Evolutionary conservation across 2,113 vertebrate genomes (phyloP), one percentile per base, ranked within the genome.

Genomic region (Struthidea cinerea): DNA sequence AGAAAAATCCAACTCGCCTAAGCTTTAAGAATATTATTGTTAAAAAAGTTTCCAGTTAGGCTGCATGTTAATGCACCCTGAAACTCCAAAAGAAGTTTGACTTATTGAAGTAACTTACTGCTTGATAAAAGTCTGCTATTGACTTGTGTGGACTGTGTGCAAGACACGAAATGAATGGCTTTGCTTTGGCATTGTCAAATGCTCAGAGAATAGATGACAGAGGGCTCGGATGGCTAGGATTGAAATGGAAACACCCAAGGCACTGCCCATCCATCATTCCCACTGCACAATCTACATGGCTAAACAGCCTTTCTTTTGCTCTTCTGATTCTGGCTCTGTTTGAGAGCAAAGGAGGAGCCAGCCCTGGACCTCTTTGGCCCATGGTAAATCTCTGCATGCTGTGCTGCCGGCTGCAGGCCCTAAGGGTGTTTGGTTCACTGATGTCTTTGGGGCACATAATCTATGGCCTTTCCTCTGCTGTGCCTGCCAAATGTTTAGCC

Each of bases 71-170:
- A 69, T 57, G 46, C 74, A 57, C 15, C 12, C 42, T 77, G 67
- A 93, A 91, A 55, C 21, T 83, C 82, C 64, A 67, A 35, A 79
- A 87, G 32, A 28, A 61, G 37, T 95, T 90, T 74, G 46, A 37
- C 46, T 91, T 82, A 16, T 13, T 79, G 50, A 59, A 74, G 55
- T 55, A 83, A 80, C 30, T 85, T 61, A 42, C 6, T 79, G 27
- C 70, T 69, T 7, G 30, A 33, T 61, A 42, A 77, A 91, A 83
- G 11, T 37, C 61, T 59, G 39, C 46, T 74, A 8, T 49, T 83
- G 81, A 50, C 74, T 9, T 32, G 15, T 32, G 41, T 1, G 17
- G 59, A 15, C 24, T 33, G 50, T 32, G 39, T 67, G 32, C 57
- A 55, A 59, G 89, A 24, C 23, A 22, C 70, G 39, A 39, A 33